Conservation (phyloP, 2,888 invertebrate genomes). For the Pristionchus fissidentatus region DNA sequence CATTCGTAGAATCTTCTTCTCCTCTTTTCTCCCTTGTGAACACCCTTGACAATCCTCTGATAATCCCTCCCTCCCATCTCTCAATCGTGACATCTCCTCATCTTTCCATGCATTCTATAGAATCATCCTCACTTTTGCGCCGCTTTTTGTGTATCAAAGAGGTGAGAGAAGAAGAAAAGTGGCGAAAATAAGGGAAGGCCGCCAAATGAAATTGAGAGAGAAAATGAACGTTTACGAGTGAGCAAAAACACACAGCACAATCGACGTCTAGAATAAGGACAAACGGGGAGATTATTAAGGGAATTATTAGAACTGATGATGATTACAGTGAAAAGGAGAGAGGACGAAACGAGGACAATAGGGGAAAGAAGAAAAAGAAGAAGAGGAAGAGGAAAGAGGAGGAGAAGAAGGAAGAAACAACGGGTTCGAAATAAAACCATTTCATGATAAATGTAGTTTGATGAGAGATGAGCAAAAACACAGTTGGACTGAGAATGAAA, state of each 20-base stretch:
- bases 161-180: background rate
- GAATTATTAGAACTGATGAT: too few relatives aligned
- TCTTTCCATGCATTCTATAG: background rate
- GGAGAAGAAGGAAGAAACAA: background rate
- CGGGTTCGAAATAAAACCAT: background rate
- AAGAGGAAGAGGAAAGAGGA: background rate
- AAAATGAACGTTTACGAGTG: background rate
- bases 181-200: too few relatives aligned
- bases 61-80: background rate
- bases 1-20: background rate
- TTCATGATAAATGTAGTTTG: slow-evolving; percentile 16
- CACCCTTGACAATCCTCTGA: slow-evolving; percentile 21
- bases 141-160: background rate
- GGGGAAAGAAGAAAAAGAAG: slow-evolving; percentile 21
- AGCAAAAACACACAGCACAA: background rate
- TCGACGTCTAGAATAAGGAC: background rate
- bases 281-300: background rate
- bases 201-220: slow-evolving; percentile 1
- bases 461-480: too few relatives aligned
- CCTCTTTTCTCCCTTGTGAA: background rate
- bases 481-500: slow-evolving; percentile 5
- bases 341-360: background rate
- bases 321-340: background rate
- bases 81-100: slow-evolving; percentile 12
- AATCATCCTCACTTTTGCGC: slow-evolving; percentile 1